These are phyloP conservation scores for Lutjanus argentimaculatus DNA, from an alignment of 2,797 vertebrate genomes.

Conservation along the genomic window DNA sequence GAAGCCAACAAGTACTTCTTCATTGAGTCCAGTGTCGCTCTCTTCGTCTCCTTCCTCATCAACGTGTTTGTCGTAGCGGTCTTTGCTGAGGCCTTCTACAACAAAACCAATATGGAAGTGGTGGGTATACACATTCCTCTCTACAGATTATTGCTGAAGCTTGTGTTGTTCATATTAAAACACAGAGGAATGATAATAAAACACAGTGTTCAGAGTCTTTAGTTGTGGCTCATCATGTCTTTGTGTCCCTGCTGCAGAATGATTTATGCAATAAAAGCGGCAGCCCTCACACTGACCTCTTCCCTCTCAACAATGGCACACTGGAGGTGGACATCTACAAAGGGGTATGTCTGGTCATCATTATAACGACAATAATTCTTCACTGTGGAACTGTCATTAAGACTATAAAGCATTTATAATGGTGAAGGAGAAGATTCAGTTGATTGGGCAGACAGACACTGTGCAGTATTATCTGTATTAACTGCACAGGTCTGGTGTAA, in stretches of 20 bases:
- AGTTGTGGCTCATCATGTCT: neutral
- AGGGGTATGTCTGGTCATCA: conserved; percentile 86
- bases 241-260: conserved; percentile 76
- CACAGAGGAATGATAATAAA: neutral
- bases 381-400: neutral
- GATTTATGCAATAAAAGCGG: conserved; percentile 81
- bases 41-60: conserved; percentile 97
- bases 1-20: conserved; percentile 98
- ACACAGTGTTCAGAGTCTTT: neutral
- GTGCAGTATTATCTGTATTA: neutral
- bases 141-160: neutral
- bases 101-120: conserved; percentile 90
- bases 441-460: no score
- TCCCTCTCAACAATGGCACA: conserved; percentile 88
- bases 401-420: neutral
- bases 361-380: neutral
- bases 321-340: conserved; percentile 96
- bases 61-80: conserved; percentile 97
- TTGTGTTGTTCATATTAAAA: neutral
- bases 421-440: neutral
- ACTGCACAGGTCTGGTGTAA: neutral
- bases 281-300: conserved; percentile 85
- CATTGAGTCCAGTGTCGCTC: conserved; percentile 92
- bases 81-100: conserved; percentile 94
- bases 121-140: conserved; percentile 81